Evolutionary conservation across 2,797 vertebrate species (phyloP), one percentile per base, ranked within the genome.

Genomic region (Enteromius trimaculatus): DNA sequence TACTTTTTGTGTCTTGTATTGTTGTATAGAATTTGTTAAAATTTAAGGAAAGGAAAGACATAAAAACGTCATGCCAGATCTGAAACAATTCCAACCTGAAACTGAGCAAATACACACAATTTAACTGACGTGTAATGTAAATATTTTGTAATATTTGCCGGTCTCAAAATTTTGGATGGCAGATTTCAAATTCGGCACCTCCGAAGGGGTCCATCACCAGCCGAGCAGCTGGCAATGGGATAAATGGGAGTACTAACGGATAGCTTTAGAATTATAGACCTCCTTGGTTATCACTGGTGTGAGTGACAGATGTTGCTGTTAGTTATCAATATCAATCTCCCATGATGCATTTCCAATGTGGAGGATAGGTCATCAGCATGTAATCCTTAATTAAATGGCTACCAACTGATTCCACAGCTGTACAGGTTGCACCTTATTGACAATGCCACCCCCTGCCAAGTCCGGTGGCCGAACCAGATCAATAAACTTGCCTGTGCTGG

Each of bases 341-440:
- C 88, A 81, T 88, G 21, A 74, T 69, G 83, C 68, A 60, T 87
- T 84, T 75, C 51, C 76, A 75, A 23, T 83, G 69, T 88, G 89
- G 88, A 80, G 29, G 77, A 82, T 58, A 80, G 51, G 82, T 87
- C 76, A 83, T 34, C 58, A 81, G 77, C 83, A 77, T 79, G 70
- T 82, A 84, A 89, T 86, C 74, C 51, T 75, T 76, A 84, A 85
- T 80, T 86, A 79, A 82, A 79, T n/a, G 53, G 76, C 82, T 79
- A 49, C 90, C 83, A 85, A 89, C 84, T 90, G 88, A 90, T 90
- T 90, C 82, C 85, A 88, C 91, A 90, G 89, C 89, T 90, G 91
- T 84, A 89, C 78, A 86, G 79, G 66, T 85, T 74, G 66, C 29
- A 60, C 58, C 42, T 68, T 69, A 80, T 82, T 66, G 58, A 77